Evolutionary conservation across 2,888 invertebrate species (phyloP).

Genomic region (Drosophila vallismaia): DNA sequence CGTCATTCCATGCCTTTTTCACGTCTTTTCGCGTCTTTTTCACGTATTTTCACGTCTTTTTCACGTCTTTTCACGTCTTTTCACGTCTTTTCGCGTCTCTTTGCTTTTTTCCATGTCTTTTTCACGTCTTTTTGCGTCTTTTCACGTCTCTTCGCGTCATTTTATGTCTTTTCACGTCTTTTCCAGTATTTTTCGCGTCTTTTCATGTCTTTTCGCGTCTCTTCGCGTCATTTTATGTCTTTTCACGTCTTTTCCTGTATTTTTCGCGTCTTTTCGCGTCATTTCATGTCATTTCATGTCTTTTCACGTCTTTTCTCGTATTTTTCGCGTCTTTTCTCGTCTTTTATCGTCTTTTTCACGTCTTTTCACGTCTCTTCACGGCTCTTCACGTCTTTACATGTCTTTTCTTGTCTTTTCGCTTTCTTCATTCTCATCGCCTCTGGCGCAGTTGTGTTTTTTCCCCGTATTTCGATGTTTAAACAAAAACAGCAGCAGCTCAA

Average conservation of each 20-base stretch:
- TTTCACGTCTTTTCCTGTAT: slow-evolving; percentile 43
- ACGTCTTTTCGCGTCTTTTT: slow-evolving; percentile 53
- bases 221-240: too few species aligned
- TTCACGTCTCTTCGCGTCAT: too few species aligned
- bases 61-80: too few species aligned
- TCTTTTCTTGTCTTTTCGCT: slow-evolving; percentile 47
- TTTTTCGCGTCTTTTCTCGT: too few species aligned
- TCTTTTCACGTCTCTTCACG: too few species aligned
- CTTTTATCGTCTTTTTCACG: slow-evolving; percentile 27
- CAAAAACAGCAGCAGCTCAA: slow-evolving; percentile 7
- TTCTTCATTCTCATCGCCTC: slow-evolving; percentile 43
- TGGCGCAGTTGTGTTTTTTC: slow-evolving; percentile 6
- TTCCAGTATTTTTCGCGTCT: too few species aligned
- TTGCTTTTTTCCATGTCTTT: slow-evolving; percentile 70
- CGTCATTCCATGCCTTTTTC: background rate
- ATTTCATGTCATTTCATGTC: too few species aligned
- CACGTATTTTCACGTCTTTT: too few species aligned
- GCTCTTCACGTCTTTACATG: too few species aligned
- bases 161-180: slow-evolving; percentile 13
- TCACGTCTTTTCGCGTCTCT: slow-evolving; percentile 17
- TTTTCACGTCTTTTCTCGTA: slow-evolving; percentile 29
- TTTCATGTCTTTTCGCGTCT: too few species aligned
- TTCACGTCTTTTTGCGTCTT: too few species aligned
- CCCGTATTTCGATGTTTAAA: slow-evolving; percentile 15
- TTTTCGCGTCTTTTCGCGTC: slow-evolving; percentile 10